phyloP scores from a whole-genome alignment of 2,113 vertebrate species.

The Petroica traversi region DNA sequence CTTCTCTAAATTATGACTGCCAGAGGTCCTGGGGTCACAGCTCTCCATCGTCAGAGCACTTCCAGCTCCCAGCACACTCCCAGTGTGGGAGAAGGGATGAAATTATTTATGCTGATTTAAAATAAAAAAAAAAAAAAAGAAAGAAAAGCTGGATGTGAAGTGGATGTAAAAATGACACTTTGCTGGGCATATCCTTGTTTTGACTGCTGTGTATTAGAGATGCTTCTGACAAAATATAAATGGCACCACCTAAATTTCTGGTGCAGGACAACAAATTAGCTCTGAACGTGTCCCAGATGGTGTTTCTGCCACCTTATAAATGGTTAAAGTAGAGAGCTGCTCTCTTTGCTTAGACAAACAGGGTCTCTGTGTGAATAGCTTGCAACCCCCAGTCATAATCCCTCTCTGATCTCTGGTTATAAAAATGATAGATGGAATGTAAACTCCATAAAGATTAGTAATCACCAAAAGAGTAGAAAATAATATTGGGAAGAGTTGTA shows the following conservation, averaged over 20 bases:
- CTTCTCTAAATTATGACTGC: slow-evolving; percentile 21
- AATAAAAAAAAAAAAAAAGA: neutral
- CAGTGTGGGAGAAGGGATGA: neutral
- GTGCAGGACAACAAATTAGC: neutral
- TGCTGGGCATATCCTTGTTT: neutral
- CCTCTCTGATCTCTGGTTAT: slow-evolving; percentile 48
- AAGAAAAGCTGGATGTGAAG: neutral
- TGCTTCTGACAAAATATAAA: neutral
- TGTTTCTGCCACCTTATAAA: neutral
- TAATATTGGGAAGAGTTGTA: neutral
- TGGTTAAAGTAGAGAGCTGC: slow-evolving; percentile 12
- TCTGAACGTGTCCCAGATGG: neutral
- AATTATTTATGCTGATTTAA: neutral
- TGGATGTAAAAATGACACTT: neutral
- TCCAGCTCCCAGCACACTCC: neutral
- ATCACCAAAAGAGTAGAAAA: neutral
- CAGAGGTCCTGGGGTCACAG: neutral
- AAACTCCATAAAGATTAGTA: slow-evolving; percentile 59
- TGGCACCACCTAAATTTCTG: neutral
- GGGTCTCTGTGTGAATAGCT: slow-evolving; percentile 17
- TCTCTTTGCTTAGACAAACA: slow-evolving; percentile 45
- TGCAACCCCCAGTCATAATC: slow-evolving; percentile 29
- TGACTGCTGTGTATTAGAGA: neutral
- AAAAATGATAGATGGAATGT: slow-evolving; percentile 64
- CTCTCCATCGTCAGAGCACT: neutral